Conservation (phyloP, 2,113 vertebrate species). For the Thalassarche chlororhynchos region DNA sequence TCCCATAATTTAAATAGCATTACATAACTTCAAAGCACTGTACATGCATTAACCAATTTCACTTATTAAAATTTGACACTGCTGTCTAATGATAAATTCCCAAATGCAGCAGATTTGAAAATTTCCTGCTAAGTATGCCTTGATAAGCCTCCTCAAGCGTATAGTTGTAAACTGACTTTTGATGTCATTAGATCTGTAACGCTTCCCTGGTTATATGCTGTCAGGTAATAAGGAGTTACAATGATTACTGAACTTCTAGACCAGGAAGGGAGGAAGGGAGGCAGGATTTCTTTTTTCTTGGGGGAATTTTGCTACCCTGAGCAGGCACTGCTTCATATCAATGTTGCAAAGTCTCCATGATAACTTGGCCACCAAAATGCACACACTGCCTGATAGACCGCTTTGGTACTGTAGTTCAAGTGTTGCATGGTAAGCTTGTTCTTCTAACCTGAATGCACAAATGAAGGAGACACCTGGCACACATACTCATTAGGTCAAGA, state of each 20-base stretch:
- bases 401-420: background rate
- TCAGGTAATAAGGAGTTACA: background rate
- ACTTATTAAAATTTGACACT: slow-evolving; percentile 22
- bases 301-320: background rate
- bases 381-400: background rate
- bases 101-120: background rate
- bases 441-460: background rate
- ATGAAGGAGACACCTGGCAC: background rate
- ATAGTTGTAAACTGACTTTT: background rate
- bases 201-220: background rate
- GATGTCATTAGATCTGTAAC: background rate
- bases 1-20: background rate
- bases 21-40: slow-evolving; percentile 19
- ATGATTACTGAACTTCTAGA: background rate
- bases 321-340: background rate
- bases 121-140: background rate
- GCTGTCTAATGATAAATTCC: slow-evolving; percentile 20
- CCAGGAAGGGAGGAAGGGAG: background rate
- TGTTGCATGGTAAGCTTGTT: background rate
- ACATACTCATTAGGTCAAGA: background rate
- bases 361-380: background rate
- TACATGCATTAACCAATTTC: slow-evolving; percentile 15
- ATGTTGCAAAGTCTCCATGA: background rate
- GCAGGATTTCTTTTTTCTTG: background rate
- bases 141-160: background rate